Evolutionary conservation across 92 coral and sea anemone species (phyloP), one percentile per base, ranked within the genome.

Genomic region (Hydrozoanthus gracilis): DNA sequence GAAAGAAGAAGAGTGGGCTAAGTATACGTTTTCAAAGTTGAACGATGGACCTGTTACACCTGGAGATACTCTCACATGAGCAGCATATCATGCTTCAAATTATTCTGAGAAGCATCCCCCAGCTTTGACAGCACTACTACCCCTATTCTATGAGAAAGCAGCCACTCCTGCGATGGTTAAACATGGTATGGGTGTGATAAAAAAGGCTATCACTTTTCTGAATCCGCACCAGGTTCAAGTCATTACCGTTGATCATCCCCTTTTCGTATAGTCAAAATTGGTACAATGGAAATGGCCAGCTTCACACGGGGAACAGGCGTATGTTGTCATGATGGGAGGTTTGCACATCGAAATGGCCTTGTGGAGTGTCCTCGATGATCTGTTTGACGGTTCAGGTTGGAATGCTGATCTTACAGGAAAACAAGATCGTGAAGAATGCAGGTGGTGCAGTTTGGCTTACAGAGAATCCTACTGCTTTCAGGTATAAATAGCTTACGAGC

Each of bases 221-320:
- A 90, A 90, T 67, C 95, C 93, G 5, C 79, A 70, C 17, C 93
- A 90, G 60, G 66, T 90, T 11, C 92, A 85, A 15, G 84, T 93
- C 12, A 80, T 76, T 20, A 66, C 86, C 52, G 8, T 76, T 27
- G 91, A 92, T 50, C 92, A n/a, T n/a, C n/a, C n/a, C n/a, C n/a
- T n/a, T n/a, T n/a, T n/a, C n/a, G n/a, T n/a, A n/a, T n/a, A n/a
- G n/a, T n/a, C n/a, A n/a, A n/a, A n/a, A n/a, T n/a, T 61, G 45
- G 51, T 83, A 7, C 94, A 84, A 70, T 79, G 92, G 92, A 82
- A 88, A 45, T 91, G 89, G 89, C 89, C 87, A 2, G 88, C 20
- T 4, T 73, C 88, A 3, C 84, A 88, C 77, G 89, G 94, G 2
- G 87, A 91, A 52, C 65, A 75, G 17, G 74, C 69, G 83, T 83